Percentiles rank a stretch among this genome's conserved stretches.
Evolutionary conservation across 2,113 vertebrate genomes (phyloP).

Genomic region (Ellobius talpinus): DNA sequence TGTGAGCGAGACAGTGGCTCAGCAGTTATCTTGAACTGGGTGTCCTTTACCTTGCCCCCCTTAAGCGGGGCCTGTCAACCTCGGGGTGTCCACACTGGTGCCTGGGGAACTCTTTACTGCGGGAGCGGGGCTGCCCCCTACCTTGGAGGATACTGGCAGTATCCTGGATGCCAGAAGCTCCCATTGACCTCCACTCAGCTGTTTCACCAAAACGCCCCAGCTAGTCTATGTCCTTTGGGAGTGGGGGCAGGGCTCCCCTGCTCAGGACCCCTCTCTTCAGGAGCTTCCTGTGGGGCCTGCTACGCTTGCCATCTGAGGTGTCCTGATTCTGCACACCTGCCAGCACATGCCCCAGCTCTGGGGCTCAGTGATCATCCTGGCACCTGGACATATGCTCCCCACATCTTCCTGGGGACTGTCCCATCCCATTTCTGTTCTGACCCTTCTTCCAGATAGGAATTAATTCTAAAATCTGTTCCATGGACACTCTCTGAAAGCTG

Average conservation of each 20-base stretch:
- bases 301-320: too few species aligned
- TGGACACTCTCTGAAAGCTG: not conserved
- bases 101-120: not conserved
- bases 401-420: not conserved
- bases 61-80: too few species aligned
- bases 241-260: not conserved
- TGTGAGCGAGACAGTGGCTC: not conserved
- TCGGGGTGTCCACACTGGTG: fast-evolving
- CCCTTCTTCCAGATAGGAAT: not conserved
- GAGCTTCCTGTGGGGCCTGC: too few species aligned
- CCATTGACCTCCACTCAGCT: not conserved
- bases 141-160: not conserved
- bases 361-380: not conserved
- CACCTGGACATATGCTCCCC: not conserved
- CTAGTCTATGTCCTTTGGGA: not conserved
- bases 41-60: not conserved
- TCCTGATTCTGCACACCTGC: not conserved
- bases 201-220: not conserved
- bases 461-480: not conserved
- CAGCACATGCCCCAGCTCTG: fast-evolving
- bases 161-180: not conserved
- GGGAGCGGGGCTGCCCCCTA: not conserved
- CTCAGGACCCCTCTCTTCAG: not conserved
- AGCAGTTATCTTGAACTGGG: not conserved
- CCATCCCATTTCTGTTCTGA: not conserved